Percentiles rank a stretch among this genome's conserved stretches.
These are phyloP conservation scores for Dryocosmus kuriphilus DNA, from an alignment of 2,888 invertebrate genomes.

Conservation along the genomic window DNA sequence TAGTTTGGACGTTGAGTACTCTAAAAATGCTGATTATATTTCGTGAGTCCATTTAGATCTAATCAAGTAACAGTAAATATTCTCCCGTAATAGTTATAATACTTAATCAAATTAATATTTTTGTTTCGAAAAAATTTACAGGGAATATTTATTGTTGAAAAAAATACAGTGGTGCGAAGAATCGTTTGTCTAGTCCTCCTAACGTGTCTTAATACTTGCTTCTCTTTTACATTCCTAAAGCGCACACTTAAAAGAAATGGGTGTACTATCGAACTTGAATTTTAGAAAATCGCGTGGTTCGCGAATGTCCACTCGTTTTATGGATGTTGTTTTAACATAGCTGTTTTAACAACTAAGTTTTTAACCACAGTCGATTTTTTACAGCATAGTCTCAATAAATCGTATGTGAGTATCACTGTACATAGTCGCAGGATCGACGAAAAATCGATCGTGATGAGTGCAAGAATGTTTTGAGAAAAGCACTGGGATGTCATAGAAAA, in stretches of 20 bases:
- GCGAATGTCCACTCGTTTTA: constrained; percentile 19
- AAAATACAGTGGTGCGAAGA: constrained; percentile 10
- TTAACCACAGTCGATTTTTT: constrained; percentile 27
- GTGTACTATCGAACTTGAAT: constrained; percentile 12
- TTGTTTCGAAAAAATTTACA: neutral
- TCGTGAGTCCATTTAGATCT: neutral
- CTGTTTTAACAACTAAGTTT: constrained; percentile 9
- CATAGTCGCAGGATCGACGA: constrained; percentile 15
- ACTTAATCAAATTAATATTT: too few relatives aligned
- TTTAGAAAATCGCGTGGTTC: constrained; percentile 22
- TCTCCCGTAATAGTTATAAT: neutral
- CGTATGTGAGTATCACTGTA: constrained; percentile 29
- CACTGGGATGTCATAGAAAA: neutral
- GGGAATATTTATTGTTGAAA: constrained; percentile 15
- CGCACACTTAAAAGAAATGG: constrained; percentile 7
- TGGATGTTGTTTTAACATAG: constrained; percentile 18
- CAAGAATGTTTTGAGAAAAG: constrained; percentile 13
- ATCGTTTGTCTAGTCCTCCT: constrained; percentile 18
- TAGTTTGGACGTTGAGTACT: constrained; percentile 25
- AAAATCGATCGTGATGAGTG: constrained; percentile 31
- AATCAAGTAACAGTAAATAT: constrained; percentile 10
- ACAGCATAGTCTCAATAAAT: constrained; percentile 33
- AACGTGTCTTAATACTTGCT: neutral
- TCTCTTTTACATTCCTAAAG: constrained; percentile 31
- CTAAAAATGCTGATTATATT: constrained; percentile 10